Conservation (phyloP, 2,113 vertebrate genomes). For the Hepsetus odoe region DNA sequence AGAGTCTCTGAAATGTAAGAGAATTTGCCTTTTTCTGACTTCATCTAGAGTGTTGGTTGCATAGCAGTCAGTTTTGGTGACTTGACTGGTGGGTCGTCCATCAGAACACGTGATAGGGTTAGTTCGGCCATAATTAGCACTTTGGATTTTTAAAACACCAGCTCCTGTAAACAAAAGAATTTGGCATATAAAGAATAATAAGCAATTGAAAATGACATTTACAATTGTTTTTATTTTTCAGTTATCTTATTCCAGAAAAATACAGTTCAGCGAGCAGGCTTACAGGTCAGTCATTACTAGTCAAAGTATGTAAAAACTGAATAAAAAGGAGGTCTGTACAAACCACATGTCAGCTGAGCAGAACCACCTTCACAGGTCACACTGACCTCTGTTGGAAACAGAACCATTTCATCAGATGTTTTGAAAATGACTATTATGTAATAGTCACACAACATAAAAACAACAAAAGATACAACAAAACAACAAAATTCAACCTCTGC, state of each 20-base stretch:
- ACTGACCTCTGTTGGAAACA: slow-evolving; percentile 17
- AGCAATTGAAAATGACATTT: background rate
- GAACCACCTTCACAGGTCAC: slow-evolving; percentile 10
- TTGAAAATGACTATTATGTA: background rate
- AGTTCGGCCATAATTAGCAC: slow-evolving; percentile 33
- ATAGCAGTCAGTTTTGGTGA: slow-evolving; percentile 23
- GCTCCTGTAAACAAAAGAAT: background rate
- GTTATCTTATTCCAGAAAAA: too few species aligned
- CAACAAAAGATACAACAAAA: too few species aligned
- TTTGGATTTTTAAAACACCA: background rate
- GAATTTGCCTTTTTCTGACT: background rate
- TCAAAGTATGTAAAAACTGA: too few species aligned
- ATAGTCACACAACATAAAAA: background rate
- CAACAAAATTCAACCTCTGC: too few species aligned
- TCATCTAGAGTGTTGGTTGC: background rate
- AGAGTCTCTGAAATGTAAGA: too few species aligned
- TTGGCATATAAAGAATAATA: background rate
- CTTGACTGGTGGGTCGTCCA: background rate
- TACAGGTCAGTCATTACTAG: too few species aligned
- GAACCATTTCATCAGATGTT: background rate
- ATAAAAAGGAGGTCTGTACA: background rate
- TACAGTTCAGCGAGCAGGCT: background rate
- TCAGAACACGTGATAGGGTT: slow-evolving; percentile 15
- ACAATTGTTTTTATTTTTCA: too few species aligned
- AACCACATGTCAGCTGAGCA: slow-evolving; percentile 18